A percentile compares a stretch with the other conserved stretches of the same genome.
phyloP scores from a whole-genome alignment of 2,113 vertebrate species.

The Clinocottus analis region DNA sequence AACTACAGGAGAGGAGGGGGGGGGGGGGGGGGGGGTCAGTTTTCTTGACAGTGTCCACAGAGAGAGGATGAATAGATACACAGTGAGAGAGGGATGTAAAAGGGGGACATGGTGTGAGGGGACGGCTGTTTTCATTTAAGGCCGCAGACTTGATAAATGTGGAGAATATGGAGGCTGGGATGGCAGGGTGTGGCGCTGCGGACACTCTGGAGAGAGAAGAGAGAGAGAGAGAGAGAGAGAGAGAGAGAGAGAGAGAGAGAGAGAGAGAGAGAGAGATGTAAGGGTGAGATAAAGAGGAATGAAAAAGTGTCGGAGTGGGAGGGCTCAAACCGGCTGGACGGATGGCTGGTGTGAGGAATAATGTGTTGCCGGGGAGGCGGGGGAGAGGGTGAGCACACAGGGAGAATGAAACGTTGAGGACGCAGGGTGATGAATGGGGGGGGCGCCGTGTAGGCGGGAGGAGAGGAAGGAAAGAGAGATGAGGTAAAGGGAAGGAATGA shows the following conservation, averaged over 20 bases:
- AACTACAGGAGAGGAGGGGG: not conserved
- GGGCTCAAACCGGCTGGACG: constrained; percentile 24
- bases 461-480: constrained; percentile 32
- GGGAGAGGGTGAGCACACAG: constrained; percentile 48
- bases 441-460: too few species aligned
- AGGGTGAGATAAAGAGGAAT: constrained; percentile 53
- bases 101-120: constrained; percentile 13
- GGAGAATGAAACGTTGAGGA: constrained; percentile 40
- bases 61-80: constrained; percentile 10
- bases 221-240: constrained; percentile 26
- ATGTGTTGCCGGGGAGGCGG: constrained; percentile 45
- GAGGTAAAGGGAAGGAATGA: constrained; percentile 26
- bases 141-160: constrained; percentile 34
- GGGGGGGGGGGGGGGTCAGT: too few species aligned
- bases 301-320: constrained; percentile 49
- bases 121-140: constrained; percentile 32
- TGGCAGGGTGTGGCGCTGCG: constrained; percentile 50
- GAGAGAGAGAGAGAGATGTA: constrained; percentile 26
- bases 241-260: constrained; percentile 16
- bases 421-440: constrained; percentile 55
- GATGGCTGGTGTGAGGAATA: constrained; percentile 53
- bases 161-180: constrained; percentile 10
- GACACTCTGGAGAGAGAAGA: constrained; percentile 17
- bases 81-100: constrained; percentile 6
- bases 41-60: constrained; percentile 2